Conservation (phyloP, 1,140 invertebrate genomes). For the Drosophila sucinea region DNA sequence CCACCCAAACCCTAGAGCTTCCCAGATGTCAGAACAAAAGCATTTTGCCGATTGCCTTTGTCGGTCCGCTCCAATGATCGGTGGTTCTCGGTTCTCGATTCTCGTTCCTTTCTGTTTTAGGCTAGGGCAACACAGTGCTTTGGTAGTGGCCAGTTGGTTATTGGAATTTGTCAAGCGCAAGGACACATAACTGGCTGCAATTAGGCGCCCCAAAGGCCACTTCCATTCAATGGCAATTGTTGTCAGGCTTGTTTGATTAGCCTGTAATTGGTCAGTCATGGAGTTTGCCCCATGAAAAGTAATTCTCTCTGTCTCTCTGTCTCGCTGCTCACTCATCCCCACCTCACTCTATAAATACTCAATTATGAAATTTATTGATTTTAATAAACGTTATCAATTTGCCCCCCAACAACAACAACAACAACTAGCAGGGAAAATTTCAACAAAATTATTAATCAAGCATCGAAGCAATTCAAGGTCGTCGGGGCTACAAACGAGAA, state of each 20-base stretch:
- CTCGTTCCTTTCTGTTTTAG: slow-evolving; percentile 12
- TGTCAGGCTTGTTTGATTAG: slow-evolving; percentile 80
- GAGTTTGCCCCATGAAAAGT: background rate
- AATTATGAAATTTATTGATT: slow-evolving; percentile 75
- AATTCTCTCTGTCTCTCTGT: background rate
- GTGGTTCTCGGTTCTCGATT: no score
- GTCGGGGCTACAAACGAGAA: background rate
- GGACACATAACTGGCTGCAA: slow-evolving; percentile 73
- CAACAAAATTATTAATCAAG: slow-evolving; percentile 6
- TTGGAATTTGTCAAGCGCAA: slow-evolving; percentile 78
- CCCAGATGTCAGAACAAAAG: slow-evolving; percentile 56
- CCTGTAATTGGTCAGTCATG: slow-evolving; percentile 62
- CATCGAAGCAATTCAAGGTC: background rate
- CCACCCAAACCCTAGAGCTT: slow-evolving; percentile 60
- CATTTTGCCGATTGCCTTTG: slow-evolving; percentile 47
- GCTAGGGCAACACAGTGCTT: background rate
- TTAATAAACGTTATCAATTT: slow-evolving; percentile 78
- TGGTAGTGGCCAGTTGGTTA: background rate
- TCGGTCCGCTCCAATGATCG: background rate
- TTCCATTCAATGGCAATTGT: slow-evolving; percentile 72
- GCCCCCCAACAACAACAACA: slow-evolving; percentile 40
- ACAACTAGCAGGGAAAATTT: slow-evolving; percentile 16
- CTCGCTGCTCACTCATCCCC: no score
- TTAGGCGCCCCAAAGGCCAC: slow-evolving; percentile 56
- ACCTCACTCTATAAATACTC: slow-evolving; percentile 51